Base-by-base conservation (phyloP, 2,113 vertebrate genomes). In the Pteruthius melanotis region DNA sequence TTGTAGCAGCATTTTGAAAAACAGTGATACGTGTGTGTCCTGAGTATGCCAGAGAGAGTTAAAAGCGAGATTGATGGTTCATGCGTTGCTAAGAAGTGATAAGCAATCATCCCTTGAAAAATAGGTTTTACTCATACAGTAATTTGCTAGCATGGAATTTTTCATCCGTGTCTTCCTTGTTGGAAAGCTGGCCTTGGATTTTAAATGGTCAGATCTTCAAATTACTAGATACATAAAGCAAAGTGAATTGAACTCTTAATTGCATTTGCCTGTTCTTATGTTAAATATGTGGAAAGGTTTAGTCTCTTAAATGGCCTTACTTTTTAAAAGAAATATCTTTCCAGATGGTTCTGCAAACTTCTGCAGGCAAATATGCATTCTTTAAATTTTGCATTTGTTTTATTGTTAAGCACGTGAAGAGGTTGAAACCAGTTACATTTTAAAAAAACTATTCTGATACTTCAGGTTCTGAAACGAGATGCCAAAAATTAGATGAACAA, bases 171-270 rank as follows among this genome's bases (percentile, higher is more conserved):
- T 80, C 27, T 74, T 83, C 37, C 27, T 65, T 1, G 0, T 28
- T 69, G 45, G 42, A 60, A 53, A 77, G 30, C n/a, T 93, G 7
- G 33, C 31, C 13, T 63, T 42, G 39, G 28, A 42, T 74, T 88
- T 71, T 13, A 35, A 50, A 42, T 47, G 4, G 31, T 57, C 53
- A 15, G 7, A 8, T 54, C 13, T 39, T 75, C 45, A 53, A 37
- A 49, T n/a, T 61, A 1, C 59, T 24, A 18, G 23, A 42, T 53
- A 21, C 0, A 0, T n/a, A 77, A 53, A 79, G 1, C 10, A 9
- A 44, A 78, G 37, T 35, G 20, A 79, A 12, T 15, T 45, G 54
- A 52, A 69, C 19, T 57, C 16, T 11, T 39, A 14, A 44, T 39
- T 54, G 27, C 7, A 4, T 81, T 79, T 92, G 35, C 5, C 10